A percentile compares a stretch with the other conserved stretches of the same genome.
Conservation (phyloP, 2,113 vertebrate species). For the Aptenodytes forsteri region DNA sequence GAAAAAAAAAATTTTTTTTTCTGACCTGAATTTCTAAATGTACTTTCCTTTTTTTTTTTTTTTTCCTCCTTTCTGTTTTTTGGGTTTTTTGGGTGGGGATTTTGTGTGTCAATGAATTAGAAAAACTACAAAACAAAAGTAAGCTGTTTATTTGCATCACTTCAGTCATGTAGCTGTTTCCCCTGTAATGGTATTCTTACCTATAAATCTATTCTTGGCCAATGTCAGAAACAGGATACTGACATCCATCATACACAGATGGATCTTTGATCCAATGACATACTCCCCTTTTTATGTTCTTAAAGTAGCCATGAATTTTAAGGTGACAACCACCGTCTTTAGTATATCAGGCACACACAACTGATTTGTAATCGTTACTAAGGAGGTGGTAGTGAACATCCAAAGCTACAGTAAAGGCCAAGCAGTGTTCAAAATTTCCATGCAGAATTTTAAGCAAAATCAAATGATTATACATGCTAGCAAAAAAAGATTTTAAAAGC, state of each 20-base stretch:
- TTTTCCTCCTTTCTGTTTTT: no score
- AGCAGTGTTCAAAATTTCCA: neutral
- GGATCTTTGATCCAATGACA: neutral
- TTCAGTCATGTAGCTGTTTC: neutral
- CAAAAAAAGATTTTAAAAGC: rapidly evolving
- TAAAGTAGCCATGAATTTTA: neutral
- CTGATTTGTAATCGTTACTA: neutral
- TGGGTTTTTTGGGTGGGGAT: rapidly evolving
- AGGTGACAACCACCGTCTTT: neutral
- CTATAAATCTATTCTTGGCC: neutral
- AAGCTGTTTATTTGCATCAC: neutral
- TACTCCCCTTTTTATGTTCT: neutral
- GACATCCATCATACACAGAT: neutral
- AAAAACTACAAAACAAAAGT: neutral
- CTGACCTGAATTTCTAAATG: neutral
- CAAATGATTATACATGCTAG: neutral
- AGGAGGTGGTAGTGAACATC: neutral
- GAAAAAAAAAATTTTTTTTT: neutral
- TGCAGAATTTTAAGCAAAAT: neutral
- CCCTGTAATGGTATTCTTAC: neutral
- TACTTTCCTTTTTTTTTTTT: rapidly evolving
- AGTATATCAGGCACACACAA: neutral
- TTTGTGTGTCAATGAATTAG: neutral
- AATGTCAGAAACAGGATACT: neutral
- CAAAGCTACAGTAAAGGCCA: neutral